Percentiles rank a stretch among this genome's conserved stretches.
Conservation (phyloP, 2,797 vertebrate genomes). For the Arrhamphus sclerolepis region DNA sequence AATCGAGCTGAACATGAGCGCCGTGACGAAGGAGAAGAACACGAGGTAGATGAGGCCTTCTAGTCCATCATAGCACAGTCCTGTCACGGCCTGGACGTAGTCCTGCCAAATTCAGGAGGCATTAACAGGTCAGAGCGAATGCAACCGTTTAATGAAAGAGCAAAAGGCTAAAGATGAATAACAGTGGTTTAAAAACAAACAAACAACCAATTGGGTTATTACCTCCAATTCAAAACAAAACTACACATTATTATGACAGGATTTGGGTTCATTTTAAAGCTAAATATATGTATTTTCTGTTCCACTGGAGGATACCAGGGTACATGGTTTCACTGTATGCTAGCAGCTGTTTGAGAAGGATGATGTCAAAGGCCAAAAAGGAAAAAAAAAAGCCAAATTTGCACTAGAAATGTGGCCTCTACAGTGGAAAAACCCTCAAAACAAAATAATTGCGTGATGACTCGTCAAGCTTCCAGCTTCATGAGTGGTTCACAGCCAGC, state of each 20-base stretch:
- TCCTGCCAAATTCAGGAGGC: conserved; percentile 78
- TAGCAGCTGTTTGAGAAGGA: conserved; percentile 1
- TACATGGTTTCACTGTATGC: not conserved
- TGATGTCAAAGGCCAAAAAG: conserved; percentile 11
- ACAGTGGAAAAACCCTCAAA: conserved; percentile 24
- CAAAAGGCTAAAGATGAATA: not conserved
- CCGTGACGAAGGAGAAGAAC: conserved; percentile 96
- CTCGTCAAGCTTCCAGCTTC: conserved; percentile 40
- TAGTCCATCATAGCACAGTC: conserved; percentile 95
- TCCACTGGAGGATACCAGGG: not conserved
- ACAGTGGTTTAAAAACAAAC: too few relatives aligned
- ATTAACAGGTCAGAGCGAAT: not conserved
- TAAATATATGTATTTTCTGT: not conserved
- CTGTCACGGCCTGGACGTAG: conserved; percentile 94
- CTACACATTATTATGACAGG: too few relatives aligned
- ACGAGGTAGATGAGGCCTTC: conserved; percentile 98
- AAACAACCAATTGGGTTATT: too few relatives aligned
- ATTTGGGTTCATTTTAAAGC: too few relatives aligned
- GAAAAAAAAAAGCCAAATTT: conserved; percentile 21
- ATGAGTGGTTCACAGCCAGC: conserved; percentile 34
- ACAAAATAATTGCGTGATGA: conserved; percentile 18
- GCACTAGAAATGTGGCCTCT: conserved; percentile 47
- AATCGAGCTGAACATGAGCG: conserved; percentile 98
- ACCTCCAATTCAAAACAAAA: too few relatives aligned
- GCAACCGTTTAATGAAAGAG: not conserved